Conservation (phyloP, 1,140 invertebrate species). For the Polypedilum vanderplanki region DNA sequence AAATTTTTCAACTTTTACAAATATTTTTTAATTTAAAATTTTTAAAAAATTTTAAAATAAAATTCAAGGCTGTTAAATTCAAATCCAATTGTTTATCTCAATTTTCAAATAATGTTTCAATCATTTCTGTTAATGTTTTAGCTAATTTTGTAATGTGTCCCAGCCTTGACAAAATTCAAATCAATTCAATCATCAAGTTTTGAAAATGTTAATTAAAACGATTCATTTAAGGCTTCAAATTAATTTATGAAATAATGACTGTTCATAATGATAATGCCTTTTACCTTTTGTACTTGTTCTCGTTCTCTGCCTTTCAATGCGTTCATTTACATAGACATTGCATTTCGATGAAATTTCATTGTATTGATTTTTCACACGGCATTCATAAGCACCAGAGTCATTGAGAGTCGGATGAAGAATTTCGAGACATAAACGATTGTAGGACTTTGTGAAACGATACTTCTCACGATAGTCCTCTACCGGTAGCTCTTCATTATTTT, state of each 20-base stretch:
- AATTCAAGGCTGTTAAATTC: no score
- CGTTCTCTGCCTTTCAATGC: constrained; percentile 43
- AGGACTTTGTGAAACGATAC: constrained; percentile 22
- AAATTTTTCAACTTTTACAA: no score
- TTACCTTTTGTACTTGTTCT: constrained; percentile 40
- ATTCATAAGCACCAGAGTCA: constrained; percentile 35
- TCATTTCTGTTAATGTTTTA: no score
- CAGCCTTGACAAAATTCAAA: background rate
- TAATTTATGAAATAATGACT: no score
- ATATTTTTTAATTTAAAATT: no score
- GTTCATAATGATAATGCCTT: background rate
- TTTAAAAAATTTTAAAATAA: no score
- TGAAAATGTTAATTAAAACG: no score
- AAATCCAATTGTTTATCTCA: no score
- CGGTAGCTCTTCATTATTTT: constrained; percentile 8
- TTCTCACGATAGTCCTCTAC: background rate
- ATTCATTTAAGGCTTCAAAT: no score
- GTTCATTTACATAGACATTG: constrained; percentile 52
- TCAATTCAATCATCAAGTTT: no score
- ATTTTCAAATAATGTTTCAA: no score
- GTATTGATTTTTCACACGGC: constrained; percentile 55
- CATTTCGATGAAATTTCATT: constrained; percentile 54
- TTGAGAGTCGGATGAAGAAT: background rate
- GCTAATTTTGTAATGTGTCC: no score
- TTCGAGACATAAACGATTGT: constrained; percentile 7